A percentile compares a stretch with the other conserved stretches of the same genome.
phyloP scores from a whole-genome alignment of 1,140 invertebrate species.

The Plectrocnemia conspersa region DNA sequence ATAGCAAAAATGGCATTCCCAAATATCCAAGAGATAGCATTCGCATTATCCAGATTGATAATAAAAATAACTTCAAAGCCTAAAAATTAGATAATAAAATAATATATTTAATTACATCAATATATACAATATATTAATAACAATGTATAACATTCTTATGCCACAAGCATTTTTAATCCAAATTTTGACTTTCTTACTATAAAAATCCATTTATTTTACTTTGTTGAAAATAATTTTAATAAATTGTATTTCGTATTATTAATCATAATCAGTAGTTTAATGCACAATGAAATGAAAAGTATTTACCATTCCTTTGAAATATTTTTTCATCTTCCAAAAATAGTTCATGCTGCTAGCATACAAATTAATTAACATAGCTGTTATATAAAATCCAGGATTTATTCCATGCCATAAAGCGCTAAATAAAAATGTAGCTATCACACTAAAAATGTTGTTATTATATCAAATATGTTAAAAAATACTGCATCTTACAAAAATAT shows the following conservation, averaged over 20 bases:
- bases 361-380: neutral
- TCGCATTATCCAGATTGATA: neutral
- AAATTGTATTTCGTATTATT: neutral
- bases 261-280: neutral
- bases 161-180: too few species aligned
- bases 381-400: neutral
- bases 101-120: too few species aligned
- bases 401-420: conserved; percentile 6
- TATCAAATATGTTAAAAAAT: neutral
- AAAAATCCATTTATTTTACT: too few species aligned
- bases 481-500: neutral
- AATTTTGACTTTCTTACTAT: too few species aligned
- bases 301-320: conserved; percentile 3
- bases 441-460: neutral
- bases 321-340: neutral
- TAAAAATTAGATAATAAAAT: neutral
- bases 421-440: conserved; percentile 1
- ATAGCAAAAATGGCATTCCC: neutral
- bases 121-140: too few species aligned
- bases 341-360: neutral
- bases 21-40: neutral
- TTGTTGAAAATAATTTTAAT: neutral
- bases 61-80: neutral
- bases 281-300: neutral
- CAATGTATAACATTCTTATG: too few species aligned